Base-by-base conservation (phyloP, 2,797 vertebrate genomes). In the Anabas testudineus region DNA sequence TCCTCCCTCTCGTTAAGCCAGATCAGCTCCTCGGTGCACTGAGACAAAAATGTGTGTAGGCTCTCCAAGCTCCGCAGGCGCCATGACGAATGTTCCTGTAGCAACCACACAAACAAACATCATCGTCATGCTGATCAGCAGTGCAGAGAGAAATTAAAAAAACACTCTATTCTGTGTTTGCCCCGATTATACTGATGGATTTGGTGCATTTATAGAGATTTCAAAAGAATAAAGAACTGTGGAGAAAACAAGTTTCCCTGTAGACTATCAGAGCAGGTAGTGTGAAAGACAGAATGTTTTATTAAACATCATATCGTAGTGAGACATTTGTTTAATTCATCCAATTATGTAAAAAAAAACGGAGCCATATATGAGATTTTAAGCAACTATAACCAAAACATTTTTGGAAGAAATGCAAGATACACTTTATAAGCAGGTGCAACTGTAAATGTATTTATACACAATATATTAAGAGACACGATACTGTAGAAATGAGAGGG, bases 1-100 rank as follows among this genome's bases (percentile, higher is more conserved):
- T 99, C 98, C 90, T 99, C 98, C 79, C 96, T 95, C 92, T 98
- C 97, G 19, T 99, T 99, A 80, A 99, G 94, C 97, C 98, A 99
- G 75, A 99, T 99, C 79, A 99, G 95, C 90, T 99, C 97, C 37
- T 97, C 93, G 0, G 98, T 99, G 88, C 97, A 97, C 62, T 91
- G 93, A 6, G 95, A 95, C 89, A 99, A 97, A 41, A 99, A 98
- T 1, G 91, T 91, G 0, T 97, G 95, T 75, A 99, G 87, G 86
- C 95, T 98, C 91, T 97, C 96, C 68, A 99, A 92, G 87, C 97
- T 95, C 41, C 93, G 94, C 87, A 98, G 94, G 66, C 97, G 95
- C 90, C 96, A 96, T 90, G 95, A 96, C 28, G 97, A 99, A 37
- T 95, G 96, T 93, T 99, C 97, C 98, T 99, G 92, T 46, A 77